phyloP scores from a whole-genome alignment of 2,113 vertebrate species.

The Mesoclemmys tuberculata region DNA sequence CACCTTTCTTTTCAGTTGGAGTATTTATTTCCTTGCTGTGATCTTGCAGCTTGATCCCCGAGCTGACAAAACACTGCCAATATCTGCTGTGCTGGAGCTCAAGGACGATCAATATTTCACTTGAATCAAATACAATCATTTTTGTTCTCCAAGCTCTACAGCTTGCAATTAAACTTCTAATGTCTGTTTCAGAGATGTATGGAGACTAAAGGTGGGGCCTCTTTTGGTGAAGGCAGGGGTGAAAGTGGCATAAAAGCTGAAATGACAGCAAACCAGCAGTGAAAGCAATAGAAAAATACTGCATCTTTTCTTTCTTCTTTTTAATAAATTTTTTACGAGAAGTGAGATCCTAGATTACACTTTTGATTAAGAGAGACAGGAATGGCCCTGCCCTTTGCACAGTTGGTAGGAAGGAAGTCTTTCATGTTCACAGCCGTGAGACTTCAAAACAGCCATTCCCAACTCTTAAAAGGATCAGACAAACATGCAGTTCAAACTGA shows the following conservation, averaged over 20 bases:
- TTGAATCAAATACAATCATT: slow-evolving; percentile 68
- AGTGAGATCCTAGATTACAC: slow-evolving; percentile 66
- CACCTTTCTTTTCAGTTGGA: slow-evolving; percentile 45
- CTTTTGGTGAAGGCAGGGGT: slow-evolving; percentile 37
- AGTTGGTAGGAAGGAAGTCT: slow-evolving; percentile 53
- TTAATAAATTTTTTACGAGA: slow-evolving; percentile 71
- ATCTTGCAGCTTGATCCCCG: slow-evolving; percentile 46
- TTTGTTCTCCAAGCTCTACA: slow-evolving; percentile 60
- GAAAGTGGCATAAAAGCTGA: slow-evolving; percentile 26
- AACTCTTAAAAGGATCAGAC: slow-evolving; percentile 69
- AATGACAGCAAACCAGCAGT: slow-evolving; percentile 44
- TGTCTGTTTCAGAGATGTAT: not conserved
- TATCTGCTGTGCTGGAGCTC: slow-evolving; percentile 45
- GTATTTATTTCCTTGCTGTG: slow-evolving; percentile 66
- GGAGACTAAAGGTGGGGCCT: slow-evolving; percentile 24
- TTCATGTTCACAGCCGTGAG: slow-evolving; percentile 68
- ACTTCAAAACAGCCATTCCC: slow-evolving; percentile 75
- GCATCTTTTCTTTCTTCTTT: slow-evolving; percentile 6
- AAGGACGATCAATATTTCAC: slow-evolving; percentile 55
- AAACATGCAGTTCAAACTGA: slow-evolving; percentile 63
- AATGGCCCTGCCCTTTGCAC: slow-evolving; percentile 58
- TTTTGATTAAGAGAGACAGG: slow-evolving; percentile 70
- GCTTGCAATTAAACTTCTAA: slow-evolving; percentile 61
- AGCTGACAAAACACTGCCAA: slow-evolving; percentile 60
- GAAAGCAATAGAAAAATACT: slow-evolving; percentile 26